Conservation (phyloP, 2,888 invertebrate genomes). For the Temnothorax rugatulus region DNA sequence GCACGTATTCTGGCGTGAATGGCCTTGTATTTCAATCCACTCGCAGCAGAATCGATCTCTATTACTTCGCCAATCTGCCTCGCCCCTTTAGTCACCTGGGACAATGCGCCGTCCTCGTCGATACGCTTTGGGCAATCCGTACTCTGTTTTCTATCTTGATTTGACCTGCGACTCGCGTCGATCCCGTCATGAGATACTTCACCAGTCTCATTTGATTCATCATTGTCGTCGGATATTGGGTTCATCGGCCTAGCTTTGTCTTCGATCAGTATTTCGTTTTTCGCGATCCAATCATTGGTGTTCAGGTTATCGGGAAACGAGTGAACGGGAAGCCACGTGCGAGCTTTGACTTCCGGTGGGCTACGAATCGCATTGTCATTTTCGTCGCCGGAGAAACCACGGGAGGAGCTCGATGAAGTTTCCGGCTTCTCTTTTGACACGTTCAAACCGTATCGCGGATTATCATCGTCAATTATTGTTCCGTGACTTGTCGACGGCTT, state of each 20-base stretch:
- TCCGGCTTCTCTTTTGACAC: background rate
- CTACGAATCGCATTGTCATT: background rate
- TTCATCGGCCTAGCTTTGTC: background rate
- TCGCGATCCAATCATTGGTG: background rate
- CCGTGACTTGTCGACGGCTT: conserved; percentile 5
- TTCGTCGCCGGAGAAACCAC: background rate
- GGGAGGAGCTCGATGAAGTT: background rate
- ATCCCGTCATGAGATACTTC: background rate
- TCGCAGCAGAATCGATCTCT: background rate
- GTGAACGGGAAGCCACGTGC: conserved; percentile 37
- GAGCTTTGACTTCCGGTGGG: conserved; percentile 2
- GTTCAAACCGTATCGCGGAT: background rate
- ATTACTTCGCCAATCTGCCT: background rate
- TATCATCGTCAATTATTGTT: background rate
- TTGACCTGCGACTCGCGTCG: background rate
- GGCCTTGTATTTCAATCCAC: conserved; percentile 32
- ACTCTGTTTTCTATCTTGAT: background rate
- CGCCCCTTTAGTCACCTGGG: background rate
- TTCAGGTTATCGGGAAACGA: background rate
- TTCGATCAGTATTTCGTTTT: background rate
- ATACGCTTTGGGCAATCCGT: background rate
- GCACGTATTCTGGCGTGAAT: background rate
- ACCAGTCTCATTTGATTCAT: background rate
- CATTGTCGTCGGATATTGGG: background rate
- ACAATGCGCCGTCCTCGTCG: background rate